Evolutionary conservation across 2,888 invertebrate genomes (phyloP), one percentile per base, ranked within the genome.

Genomic region (Habroteleia sp.): DNA sequence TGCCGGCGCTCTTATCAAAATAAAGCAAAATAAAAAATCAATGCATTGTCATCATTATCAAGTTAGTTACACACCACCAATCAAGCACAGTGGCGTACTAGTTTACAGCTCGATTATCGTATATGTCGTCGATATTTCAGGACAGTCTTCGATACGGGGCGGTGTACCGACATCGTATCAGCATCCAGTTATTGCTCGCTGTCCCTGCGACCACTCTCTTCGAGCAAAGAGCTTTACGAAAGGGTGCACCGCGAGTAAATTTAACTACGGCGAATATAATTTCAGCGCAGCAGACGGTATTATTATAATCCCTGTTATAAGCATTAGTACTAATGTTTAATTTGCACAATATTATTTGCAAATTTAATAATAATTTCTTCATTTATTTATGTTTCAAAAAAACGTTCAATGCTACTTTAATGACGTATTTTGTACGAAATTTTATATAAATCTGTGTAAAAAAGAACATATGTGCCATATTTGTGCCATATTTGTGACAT

Each of bases 101-200:
- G 69, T 72, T 71, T 65, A 71, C 71, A 71, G 75, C 52, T 71
- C 65, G 71, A 71, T 75, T 76, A 71, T 72, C 66, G 71, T 62
- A 50, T 39, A 58, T 52, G 54, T 69, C 50, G 74, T 48, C 44
- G 60, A 75, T 75, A 71, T 71, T 71, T 62, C 48, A 71, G 71
- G 35, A 39, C 41, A 41, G 54, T 33, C 31, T 60, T 44, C 72
- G 29, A 63, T 60, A 74, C 77, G 73, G 63, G 27, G 60, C 60
- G 62, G 52, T 42, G 50, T 44, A 54, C 65, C 39, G 46, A 77
- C 74, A 73, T 29, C 63, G 81, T 81, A 77, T 79, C 81, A 78
- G 80, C 78, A 79, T 76, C 80, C 81, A 76, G 74, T 78, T 81
- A 78, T 79, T 78, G 60, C 48, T 50, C 58, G 62, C 54, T 54